Conservation (phyloP, 2,113 vertebrate species). For the Corythoichthys haematopterus region DNA sequence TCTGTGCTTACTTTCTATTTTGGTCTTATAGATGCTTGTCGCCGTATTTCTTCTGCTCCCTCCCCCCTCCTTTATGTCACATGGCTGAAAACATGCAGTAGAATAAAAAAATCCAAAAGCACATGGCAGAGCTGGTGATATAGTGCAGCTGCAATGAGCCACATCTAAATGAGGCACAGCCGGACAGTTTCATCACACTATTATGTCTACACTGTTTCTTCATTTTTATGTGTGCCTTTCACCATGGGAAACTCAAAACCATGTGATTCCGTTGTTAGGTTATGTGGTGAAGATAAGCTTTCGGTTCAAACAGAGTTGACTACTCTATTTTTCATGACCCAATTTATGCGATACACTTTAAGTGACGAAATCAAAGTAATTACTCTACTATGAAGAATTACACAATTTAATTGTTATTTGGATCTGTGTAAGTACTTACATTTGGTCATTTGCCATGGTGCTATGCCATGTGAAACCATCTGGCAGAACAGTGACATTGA, state of each 20-base stretch:
- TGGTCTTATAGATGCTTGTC: conserved; percentile 32
- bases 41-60: conserved; percentile 11
- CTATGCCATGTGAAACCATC: background rate
- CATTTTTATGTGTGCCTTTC: background rate
- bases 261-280: background rate
- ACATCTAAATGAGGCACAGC: background rate
- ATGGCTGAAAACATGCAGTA: conserved; percentile 51
- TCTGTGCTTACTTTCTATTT: conserved; percentile 42
- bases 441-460: background rate
- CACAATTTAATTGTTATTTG: background rate
- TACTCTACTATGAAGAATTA: background rate
- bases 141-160: background rate
- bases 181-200: background rate
- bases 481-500: background rate
- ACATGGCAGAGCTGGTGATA: conserved; percentile 7
- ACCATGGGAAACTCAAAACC: background rate
- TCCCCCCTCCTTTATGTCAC: conserved; percentile 27
- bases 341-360: background rate
- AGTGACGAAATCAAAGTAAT: background rate
- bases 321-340: background rate
- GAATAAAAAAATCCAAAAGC: conserved; percentile 14
- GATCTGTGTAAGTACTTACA: background rate
- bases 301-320: background rate
- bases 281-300: background rate
- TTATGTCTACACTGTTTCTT: background rate